Evolutionary conservation across 1,140 invertebrate genomes (phyloP).

Genomic region (Telenomus remus): DNA sequence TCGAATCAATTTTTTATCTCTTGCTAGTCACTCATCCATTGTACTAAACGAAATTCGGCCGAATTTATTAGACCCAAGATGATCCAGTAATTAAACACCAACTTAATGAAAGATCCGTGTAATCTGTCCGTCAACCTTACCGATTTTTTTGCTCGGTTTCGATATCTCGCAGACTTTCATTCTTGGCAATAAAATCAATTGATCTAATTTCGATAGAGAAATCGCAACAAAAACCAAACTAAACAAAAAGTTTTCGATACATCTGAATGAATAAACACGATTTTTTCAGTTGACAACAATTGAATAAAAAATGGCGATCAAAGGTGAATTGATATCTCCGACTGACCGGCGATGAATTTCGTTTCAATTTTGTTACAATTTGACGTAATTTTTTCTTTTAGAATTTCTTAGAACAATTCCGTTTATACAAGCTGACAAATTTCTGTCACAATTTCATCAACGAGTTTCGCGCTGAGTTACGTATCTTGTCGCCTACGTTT

Average conservation of each 20-base stretch:
- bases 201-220: background rate
- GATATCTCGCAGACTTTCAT: background rate
- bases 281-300: no score
- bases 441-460: constrained; percentile 19
- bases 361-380: no score
- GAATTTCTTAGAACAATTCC: no score
- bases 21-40: no score
- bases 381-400: background rate
- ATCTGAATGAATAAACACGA: background rate
- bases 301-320: no score
- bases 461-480: constrained; percentile 11
- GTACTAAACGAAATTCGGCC: background rate
- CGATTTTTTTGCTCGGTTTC: background rate
- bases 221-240: background rate
- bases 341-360: no score
- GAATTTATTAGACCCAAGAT: background rate
- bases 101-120: constrained; percentile 1
- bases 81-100: background rate
- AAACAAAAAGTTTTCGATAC: no score
- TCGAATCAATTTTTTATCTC: no score
- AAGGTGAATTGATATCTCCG: no score
- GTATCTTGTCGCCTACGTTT: constrained; percentile 55
- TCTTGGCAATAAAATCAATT: background rate
- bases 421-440: no score
- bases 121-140: background rate